Evolutionary conservation across 2,888 invertebrate genomes (phyloP), one percentile per base, ranked within the genome.

Genomic region (Lydus trimaculatus): DNA sequence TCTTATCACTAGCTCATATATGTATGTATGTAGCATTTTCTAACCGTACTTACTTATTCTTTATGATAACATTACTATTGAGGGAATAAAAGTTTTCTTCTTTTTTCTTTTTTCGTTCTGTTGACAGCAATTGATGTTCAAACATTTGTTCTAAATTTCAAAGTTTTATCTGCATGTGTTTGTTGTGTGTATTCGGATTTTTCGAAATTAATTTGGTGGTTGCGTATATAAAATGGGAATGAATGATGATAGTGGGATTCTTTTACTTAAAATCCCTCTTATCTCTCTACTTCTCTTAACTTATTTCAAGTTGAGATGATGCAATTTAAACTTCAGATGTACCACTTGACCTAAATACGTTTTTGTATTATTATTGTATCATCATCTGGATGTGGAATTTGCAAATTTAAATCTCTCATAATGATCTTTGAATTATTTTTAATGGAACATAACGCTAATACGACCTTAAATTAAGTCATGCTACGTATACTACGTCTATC

Each of bases 261-360:
- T 76, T 76, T 78, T 75, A 71, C 73, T 73, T 72, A 75, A 74
- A 67, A 72, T 66, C 65, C 69, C 66, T 33, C 77, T 79, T 79
- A 78, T 81, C 78, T 75, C 72, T 15, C 39, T n/a, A 72, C 75
- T 17, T 6, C 4, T 76, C 75, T 70, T 75, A 78, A 80, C 76
- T 80, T 79, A 78, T 78, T 80, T 74, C 77, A 75, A 78, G 75
- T 79, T 75, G 75, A 76, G 78, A 78, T 77, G 79, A 77, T 72
- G 80, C 79, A 78, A 81, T 80, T 79, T 78, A 81, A 80, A 81
- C 77, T 80, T 81, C 76, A 72, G 75, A 79, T 78, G 77, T 75
- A 75, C 74, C 73, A 77, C 75, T 79, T 77, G 78, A 79, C 79
- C 78, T 73, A 75, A 73, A 80, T 80, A 75, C 73, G 68, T 73